Percentiles rank a stretch among this genome's conserved stretches.
Conservation (phyloP, 2,113 vertebrate species). For the Rhinolophus sinicus region DNA sequence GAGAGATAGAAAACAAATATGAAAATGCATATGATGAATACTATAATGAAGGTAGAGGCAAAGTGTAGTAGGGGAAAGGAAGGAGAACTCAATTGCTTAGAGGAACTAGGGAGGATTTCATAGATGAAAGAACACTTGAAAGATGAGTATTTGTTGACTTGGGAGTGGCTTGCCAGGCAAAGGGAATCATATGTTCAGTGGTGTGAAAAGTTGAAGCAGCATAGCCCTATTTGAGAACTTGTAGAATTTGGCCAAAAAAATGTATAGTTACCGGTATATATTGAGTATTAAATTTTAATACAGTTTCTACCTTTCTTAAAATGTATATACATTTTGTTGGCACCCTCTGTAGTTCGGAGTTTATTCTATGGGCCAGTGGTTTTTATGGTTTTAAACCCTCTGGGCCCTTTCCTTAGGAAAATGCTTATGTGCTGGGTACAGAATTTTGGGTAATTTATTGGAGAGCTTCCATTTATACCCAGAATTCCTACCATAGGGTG, state of each 20-base stretch:
- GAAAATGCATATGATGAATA: constrained; percentile 39
- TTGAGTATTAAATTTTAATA: too few relatives aligned
- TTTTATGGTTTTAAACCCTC: neutral
- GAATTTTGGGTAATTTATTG: neutral
- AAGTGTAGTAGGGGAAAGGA: neutral
- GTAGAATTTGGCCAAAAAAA: neutral
- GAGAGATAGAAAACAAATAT: neutral
- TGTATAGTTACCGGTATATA: too few relatives aligned
- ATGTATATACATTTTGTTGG: too few relatives aligned
- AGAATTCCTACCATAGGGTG: neutral
- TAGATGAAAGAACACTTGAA: neutral
- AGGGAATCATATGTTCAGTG: neutral
- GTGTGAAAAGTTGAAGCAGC: constrained; percentile 41
- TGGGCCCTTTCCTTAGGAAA: constrained; percentile 8
- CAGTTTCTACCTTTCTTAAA: too few relatives aligned
- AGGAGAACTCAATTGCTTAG: neutral
- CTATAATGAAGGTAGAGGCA: neutral
- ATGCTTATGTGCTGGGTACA: neutral
- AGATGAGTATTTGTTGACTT: neutral
- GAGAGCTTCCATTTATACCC: constrained; percentile 1
- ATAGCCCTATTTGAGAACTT: neutral
- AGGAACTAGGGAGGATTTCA: neutral
- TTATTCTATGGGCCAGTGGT: neutral
- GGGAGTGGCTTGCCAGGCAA: neutral
- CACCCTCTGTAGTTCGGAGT: neutral